These are phyloP conservation scores for Toxotes jaculatrix DNA, from an alignment of 2,113 vertebrate genomes.

Conservation along the genomic window DNA sequence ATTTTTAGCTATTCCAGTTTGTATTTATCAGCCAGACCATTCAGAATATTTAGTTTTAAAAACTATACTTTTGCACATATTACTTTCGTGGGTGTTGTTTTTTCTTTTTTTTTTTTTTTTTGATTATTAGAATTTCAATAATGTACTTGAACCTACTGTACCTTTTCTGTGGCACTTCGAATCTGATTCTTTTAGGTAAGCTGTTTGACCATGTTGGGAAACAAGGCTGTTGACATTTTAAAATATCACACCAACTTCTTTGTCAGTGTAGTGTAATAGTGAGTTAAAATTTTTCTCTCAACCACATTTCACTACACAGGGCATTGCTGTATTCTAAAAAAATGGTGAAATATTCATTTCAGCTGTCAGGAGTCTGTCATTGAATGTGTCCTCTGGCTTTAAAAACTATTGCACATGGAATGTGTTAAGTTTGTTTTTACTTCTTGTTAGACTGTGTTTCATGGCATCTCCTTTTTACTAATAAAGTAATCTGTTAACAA, in stretches of 20 bases:
- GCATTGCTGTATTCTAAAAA: slow-evolving; percentile 26
- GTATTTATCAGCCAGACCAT: slow-evolving; percentile 21
- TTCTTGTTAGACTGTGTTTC: slow-evolving; percentile 48
- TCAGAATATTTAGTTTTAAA: slow-evolving; percentile 28
- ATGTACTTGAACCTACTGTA: slow-evolving; percentile 64
- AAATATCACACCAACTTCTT: slow-evolving; percentile 11
- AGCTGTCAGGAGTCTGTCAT: slow-evolving; percentile 13
- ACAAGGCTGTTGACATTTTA: slow-evolving; percentile 6
- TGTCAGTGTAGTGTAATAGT: slow-evolving; percentile 11
- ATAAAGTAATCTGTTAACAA: slow-evolving; percentile 55
- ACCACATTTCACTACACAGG: slow-evolving; percentile 11
- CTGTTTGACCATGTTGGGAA: slow-evolving; percentile 36
- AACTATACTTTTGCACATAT: slow-evolving; percentile 62
- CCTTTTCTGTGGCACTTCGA: slow-evolving; percentile 65
- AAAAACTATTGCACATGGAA: slow-evolving; percentile 48
- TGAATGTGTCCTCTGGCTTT: slow-evolving; percentile 57
- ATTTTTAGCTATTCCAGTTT: slow-evolving; percentile 9
- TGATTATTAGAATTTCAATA: not conserved
- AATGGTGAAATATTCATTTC: slow-evolving; percentile 16
- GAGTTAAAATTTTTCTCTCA: slow-evolving; percentile 7
- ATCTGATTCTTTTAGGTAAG: slow-evolving; percentile 38
- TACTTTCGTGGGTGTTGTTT: slow-evolving; percentile 15
- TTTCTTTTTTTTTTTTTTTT: not conserved
- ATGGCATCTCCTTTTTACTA: slow-evolving; percentile 52
- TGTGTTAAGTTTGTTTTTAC: slow-evolving; percentile 42